Evolutionary conservation across 2,113 vertebrate species (phyloP).

Genomic region (Rhynchomys soricoides): DNA sequence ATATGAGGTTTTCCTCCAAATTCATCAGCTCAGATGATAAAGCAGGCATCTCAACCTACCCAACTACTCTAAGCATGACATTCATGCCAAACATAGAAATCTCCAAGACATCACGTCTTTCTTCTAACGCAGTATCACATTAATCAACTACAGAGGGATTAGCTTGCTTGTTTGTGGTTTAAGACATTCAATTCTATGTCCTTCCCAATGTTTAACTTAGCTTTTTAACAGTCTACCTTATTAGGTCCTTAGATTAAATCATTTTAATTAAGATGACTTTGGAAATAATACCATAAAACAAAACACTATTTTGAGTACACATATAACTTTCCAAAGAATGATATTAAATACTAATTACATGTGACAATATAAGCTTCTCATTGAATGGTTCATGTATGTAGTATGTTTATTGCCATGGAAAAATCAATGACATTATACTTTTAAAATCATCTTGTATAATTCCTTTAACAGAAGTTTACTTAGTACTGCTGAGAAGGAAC

Average conservation of each 20-base stretch:
- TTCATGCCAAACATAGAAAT: not conserved
- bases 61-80: not conserved
- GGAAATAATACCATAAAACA: conserved; percentile 46
- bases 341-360: conserved; percentile 45
- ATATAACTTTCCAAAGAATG: conserved; percentile 46
- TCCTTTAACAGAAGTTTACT: conserved; percentile 54
- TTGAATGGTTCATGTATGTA: not conserved
- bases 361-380: conserved; percentile 25
- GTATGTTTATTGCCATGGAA: conserved; percentile 12
- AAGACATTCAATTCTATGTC: conserved; percentile 36
- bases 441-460: conserved; percentile 32
- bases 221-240: conserved; percentile 28
- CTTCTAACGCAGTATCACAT: not conserved
- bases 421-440: not conserved
- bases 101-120: not conserved
- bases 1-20: not conserved
- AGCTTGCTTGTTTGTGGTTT: not conserved
- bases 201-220: conserved; percentile 6
- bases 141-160: not conserved
- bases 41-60: not conserved
- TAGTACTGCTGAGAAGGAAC: conserved; percentile 39
- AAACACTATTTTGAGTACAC: not conserved
- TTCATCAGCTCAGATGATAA: conserved; percentile 39
- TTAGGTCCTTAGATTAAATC: not conserved
- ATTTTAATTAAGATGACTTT: not conserved